These are phyloP conservation scores for human (Homo sapiens) DNA, from an alignment of 2,113 vertebrate species.

Conservation along the genomic window GRCh38 chr11:31992501-31993000, in stretches of 20 bases:
- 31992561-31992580: too few relatives aligned
- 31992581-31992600: too few relatives aligned
- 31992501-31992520: too few relatives aligned
- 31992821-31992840: background rate
- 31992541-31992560: fast-evolving
- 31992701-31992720: background rate
- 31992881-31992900: constrained; percentile 69
- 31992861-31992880: constrained; percentile 33
- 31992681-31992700: background rate
- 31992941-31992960: constrained; percentile 80
- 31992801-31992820: background rate
- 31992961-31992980: constrained; percentile 82
- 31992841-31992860: background rate
- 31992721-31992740: background rate
- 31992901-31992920: constrained; percentile 82
- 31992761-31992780: background rate
- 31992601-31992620: background rate
- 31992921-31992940: constrained; percentile 85
- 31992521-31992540: too few relatives aligned
- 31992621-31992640: background rate
- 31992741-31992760: background rate
- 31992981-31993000: constrained; percentile 79
- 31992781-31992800: background rate
- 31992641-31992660: background rate
- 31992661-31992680: background rate